Evolutionary conservation across 1,140 invertebrate species (phyloP), one percentile per base, ranked within the genome.

Genomic region (Drosophila equinoxialis): DNA sequence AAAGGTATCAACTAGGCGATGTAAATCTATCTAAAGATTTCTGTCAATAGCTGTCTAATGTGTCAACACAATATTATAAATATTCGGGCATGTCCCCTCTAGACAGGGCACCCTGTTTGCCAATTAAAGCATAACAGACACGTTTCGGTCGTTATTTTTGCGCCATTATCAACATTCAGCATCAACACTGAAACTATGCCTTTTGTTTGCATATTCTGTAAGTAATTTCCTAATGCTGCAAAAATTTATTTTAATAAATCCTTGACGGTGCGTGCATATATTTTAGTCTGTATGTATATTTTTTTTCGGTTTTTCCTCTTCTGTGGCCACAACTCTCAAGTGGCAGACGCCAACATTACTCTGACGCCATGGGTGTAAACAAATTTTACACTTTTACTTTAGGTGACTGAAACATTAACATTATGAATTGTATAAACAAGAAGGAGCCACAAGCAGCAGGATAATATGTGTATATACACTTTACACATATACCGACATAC

Each of bases 341-440:
- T 74, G 73, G 51, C 73, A 65, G 62, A 37, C 45, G 54, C 37
- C 70, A 14, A 13, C 33, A 35, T 35, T 66, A n/a, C 71, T 66
- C 65, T 64, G 60, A 65, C 51, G 54, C 20, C 68, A 61, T 67
- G 62, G 65, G 81, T 65, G 72, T 68, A 69, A 71, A 71, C 76
- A 69, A 42, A 73, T 74, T 87, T 79, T 74, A 74, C 79, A 77
- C 83, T 79, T 86, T 79, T 65, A 65, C 68, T 84, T 70, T 60
- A 62, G 74, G 60, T 64, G 60, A 70, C 64, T 64, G 60, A 55
- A 74, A 54, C 57, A 37, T 54, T 71, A 75, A 72, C 82, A 68
- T 69, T 77, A 71, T 70, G 78, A 84, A 84, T 84, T 79, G 69
- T 74, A 74, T 74, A 85, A 81, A 66, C 79, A 79, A 78, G 41